Conservation (phyloP, 2,113 vertebrate genomes). For the Felis catus region DNA sequence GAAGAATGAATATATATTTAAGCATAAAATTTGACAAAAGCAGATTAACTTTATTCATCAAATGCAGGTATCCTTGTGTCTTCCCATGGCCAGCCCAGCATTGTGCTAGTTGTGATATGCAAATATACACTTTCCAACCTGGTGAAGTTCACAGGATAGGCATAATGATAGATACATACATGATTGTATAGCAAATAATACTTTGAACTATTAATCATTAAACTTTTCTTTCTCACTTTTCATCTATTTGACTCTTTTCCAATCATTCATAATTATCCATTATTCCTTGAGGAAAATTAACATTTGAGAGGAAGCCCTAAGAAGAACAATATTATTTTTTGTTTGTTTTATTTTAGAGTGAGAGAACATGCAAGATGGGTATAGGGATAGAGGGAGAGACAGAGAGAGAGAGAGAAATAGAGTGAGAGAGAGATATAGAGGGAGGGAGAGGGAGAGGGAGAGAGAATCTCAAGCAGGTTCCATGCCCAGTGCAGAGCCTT, state of each 20-base stretch:
- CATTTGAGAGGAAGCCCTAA: neutral
- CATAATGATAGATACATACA: neutral
- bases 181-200: neutral
- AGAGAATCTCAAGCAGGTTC: too few species aligned
- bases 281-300: neutral
- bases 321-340: neutral
- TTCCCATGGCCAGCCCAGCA: neutral
- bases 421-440: too few species aligned
- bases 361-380: too few species aligned
- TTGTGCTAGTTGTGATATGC: neutral
- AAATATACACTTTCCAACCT: neutral
- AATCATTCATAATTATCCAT: neutral
- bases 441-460: too few species aligned
- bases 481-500: too few species aligned
- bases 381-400: too few species aligned
- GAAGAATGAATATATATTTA: neutral
- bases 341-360: too few species aligned
- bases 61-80: neutral
- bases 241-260: neutral
- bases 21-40: neutral
- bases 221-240: neutral
- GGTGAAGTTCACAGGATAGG: neutral
- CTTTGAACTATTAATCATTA: neutral
- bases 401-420: too few species aligned
- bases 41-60: neutral